Evolutionary conservation across 2,888 invertebrate species (phyloP), one percentile per base, ranked within the genome.

Genomic region (Yponomeuta sedellus): DNA sequence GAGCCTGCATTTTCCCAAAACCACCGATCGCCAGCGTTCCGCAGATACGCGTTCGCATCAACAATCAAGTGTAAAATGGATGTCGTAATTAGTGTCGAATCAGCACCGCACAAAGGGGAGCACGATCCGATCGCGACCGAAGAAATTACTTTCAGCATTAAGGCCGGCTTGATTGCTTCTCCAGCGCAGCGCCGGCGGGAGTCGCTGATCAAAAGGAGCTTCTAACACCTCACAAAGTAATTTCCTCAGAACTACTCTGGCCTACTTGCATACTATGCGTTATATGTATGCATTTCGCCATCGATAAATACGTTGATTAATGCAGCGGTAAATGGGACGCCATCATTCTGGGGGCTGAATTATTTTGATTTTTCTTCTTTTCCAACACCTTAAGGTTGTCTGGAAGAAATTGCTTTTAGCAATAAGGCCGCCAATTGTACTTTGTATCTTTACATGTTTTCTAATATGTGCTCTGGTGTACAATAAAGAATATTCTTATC

Each of bases 141-240:
- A 85, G 82, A 85, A 85, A 83, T 84, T 82, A 82, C 82, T 79
- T 77, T 75, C 77, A 80, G 79, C 82, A 79, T 82, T 83, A 83
- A 81, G 81, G 81, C 80, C 77, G 74, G 75, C 77, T 78, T 85
- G 85, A 85, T 84, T 84, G 85, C 85, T 85, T 86, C 80, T 76
- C 78, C 75, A 82, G 76, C 78, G 77, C 75, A 78, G 79, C 76
- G 77, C 78, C 77, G 74, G 77, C 77, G 74, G 77, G 77, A 77
- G 78, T 76, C 77, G 74, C 75, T 78, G 73, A 73, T 75, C 77
- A 80, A 81, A 78, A 79, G 80, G 52, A 40, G 58, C 16, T 11
- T 10, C 8, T 39, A 10, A 28, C 40, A 63, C 63, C 40, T 44
- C 19, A 5, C 44, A 16, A 52, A 52, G 16, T 52, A 12, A 59